Base-by-base conservation (phyloP, 1,140 invertebrate genomes). In the Pinna nobilis region DNA sequence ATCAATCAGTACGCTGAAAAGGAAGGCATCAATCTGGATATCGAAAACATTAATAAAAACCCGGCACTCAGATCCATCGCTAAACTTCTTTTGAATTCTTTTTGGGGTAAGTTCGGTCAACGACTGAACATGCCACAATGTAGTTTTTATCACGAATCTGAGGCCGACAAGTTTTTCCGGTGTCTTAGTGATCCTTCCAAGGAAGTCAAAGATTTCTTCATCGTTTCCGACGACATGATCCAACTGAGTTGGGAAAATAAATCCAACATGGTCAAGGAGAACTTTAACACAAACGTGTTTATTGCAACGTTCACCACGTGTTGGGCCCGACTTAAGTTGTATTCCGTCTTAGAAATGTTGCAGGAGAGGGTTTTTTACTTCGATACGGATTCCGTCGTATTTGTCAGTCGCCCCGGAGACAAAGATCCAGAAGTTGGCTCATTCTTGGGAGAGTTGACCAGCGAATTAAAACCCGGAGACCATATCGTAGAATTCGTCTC, bases 301-400 rank as follows among this genome's bases (percentile, higher is more conserved):
- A 77, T 89, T 7, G 87, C 87, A 6, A 78, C 82, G 0, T 89
- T 83, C 55, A 87, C 84, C 1, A 90, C 89, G 2, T 80, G 84
- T 11, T 85, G 88, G 60, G 89, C 88, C 0, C 65, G 88, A 2
- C 59, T 90, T 18, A 84, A 88, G 70, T 77, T 90, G 3, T 90
- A 88, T 57, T 49, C 55, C 7, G 82, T 84, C 60, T 53, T 90
- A 18, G 79, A 88, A 70, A 61, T 76, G 32, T 59, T 90, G 6
- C 80, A 71, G 7, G 25, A 76, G 4, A 47, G 81, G 15, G 82
- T 84, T 7, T 61, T 90, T 6, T 90, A 90, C 70, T 86, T 77
- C 30, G 89, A 90, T 66, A 91, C 89, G 3, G 89, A 90, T 39
- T 47, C 47, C 53, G 64, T 80, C 6, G 61, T 77, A 20, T 80